A percentile compares a stretch with the other conserved stretches of the same genome.
phyloP scores from a whole-genome alignment of 92 coral and sea anemone genomes.

The Porites evermanni region DNA sequence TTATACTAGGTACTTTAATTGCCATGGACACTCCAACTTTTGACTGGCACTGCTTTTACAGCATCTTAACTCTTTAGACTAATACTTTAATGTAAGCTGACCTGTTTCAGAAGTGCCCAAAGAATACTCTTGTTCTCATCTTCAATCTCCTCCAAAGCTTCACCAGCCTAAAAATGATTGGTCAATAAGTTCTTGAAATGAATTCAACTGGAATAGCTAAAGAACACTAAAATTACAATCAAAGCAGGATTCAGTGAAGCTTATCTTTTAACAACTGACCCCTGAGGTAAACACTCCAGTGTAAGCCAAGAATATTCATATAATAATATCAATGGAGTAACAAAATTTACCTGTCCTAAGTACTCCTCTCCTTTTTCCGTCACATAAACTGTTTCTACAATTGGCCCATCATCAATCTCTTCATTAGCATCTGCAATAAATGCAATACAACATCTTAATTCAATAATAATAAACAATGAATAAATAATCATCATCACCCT shows the following conservation, averaged over 20 bases:
- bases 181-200: neutral
- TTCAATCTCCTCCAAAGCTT: slow-evolving; percentile 97
- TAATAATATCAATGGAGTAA: neutral
- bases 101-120: slow-evolving; percentile 98
- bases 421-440: slow-evolving; percentile 63
- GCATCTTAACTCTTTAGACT: neutral
- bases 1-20: no score
- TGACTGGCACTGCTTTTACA: no score
- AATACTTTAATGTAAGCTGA: slow-evolving; percentile 3
- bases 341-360: slow-evolving; percentile 80
- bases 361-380: slow-evolving; percentile 93
- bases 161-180: slow-evolving; percentile 76
- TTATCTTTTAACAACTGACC: no score
- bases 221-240: no score
- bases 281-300: no score
- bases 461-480: neutral
- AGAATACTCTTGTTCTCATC: slow-evolving; percentile 97
- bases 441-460: neutral
- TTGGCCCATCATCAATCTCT: slow-evolving; percentile 73
- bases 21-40: no score
- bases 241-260: no score
- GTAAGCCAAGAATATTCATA: no score
- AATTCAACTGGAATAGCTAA: neutral
- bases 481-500: neutral
- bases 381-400: slow-evolving; percentile 81